These are phyloP conservation scores for Drosophila orena DNA, from an alignment of 1,140 invertebrate species.

Conservation along the genomic window DNA sequence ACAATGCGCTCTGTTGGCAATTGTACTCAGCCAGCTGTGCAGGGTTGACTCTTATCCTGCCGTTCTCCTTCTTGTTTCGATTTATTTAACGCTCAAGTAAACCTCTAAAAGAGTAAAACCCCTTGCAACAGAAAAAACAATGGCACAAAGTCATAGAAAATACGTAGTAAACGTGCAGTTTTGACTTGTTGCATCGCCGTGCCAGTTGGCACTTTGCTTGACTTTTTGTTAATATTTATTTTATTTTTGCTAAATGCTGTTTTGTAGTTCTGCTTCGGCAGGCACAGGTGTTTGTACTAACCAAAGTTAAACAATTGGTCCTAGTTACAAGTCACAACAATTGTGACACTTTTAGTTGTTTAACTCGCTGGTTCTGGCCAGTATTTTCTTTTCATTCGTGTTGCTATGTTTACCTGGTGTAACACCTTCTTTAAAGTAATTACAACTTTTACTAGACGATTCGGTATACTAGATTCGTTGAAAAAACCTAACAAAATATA, in stretches of 20 bases:
- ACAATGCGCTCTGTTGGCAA: constrained; percentile 75
- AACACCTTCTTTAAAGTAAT: too few relatives aligned
- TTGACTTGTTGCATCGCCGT: constrained; percentile 67
- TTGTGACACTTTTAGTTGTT: constrained; percentile 70
- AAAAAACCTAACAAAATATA: too few relatives aligned
- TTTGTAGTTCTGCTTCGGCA: constrained; percentile 46
- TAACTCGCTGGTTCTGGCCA: constrained; percentile 21
- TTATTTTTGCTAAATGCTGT: constrained; percentile 56
- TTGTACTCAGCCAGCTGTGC: constrained; percentile 58
- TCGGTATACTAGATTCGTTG: too few relatives aligned
- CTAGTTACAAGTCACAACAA: constrained; percentile 67
- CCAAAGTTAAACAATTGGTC: constrained; percentile 77
- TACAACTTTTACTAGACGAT: too few relatives aligned
- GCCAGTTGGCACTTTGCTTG: constrained; percentile 27
- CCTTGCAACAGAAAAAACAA: constrained; percentile 50
- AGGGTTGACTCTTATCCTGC: not conserved
- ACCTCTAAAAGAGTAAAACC: constrained; percentile 55
- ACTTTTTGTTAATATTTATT: constrained; percentile 16
- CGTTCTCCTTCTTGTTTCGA: constrained; percentile 40
- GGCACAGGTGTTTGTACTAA: constrained; percentile 76
- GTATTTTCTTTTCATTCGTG: constrained; percentile 1
- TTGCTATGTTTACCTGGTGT: not conserved
- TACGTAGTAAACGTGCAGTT: constrained; percentile 73
- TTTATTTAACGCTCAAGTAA: constrained; percentile 80
- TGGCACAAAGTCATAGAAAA: constrained; percentile 69